These are phyloP conservation scores for Parnassius mnemosyne DNA, from an alignment of 2,888 invertebrate genomes.

Conservation along the genomic window DNA sequence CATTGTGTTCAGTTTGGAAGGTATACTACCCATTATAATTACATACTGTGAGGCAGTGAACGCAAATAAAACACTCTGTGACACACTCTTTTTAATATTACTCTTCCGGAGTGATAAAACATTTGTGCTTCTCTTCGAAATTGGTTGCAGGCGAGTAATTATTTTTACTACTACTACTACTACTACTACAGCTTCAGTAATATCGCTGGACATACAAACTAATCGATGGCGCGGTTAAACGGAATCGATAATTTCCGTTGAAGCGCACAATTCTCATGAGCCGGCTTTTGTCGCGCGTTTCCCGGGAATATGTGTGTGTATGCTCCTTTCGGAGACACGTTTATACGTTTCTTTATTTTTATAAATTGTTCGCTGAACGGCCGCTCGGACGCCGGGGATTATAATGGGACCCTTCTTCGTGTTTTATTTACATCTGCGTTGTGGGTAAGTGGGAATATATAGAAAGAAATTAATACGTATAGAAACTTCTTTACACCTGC, in stretches of 20 bases:
- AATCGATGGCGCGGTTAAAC: constrained; percentile 50
- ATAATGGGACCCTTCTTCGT: background rate
- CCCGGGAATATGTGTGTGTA: constrained; percentile 35
- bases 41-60: too few species aligned
- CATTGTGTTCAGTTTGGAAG: too few species aligned
- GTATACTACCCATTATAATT: too few species aligned
- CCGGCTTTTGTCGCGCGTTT: constrained; percentile 39
- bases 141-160: too few species aligned
- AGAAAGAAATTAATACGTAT: background rate
- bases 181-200: background rate
- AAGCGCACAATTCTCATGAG: constrained; percentile 36
- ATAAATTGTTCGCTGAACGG: constrained; percentile 36
- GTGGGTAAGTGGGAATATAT: constrained; percentile 4
- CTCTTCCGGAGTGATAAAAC: too few species aligned
- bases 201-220: constrained; percentile 27
- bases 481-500: too few species aligned
- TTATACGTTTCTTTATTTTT: constrained; percentile 37
- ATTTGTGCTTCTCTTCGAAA: too few species aligned
- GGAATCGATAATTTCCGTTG: constrained; percentile 45
- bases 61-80: too few species aligned
- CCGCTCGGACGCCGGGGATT: constrained; percentile 6
- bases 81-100: too few species aligned
- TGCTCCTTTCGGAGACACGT: constrained; percentile 34
- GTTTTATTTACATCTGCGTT: constrained; percentile 2
- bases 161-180: too few species aligned